Base-by-base conservation (phyloP, 92 coral and sea anemone genomes). In the Palythoa grandiflora region DNA sequence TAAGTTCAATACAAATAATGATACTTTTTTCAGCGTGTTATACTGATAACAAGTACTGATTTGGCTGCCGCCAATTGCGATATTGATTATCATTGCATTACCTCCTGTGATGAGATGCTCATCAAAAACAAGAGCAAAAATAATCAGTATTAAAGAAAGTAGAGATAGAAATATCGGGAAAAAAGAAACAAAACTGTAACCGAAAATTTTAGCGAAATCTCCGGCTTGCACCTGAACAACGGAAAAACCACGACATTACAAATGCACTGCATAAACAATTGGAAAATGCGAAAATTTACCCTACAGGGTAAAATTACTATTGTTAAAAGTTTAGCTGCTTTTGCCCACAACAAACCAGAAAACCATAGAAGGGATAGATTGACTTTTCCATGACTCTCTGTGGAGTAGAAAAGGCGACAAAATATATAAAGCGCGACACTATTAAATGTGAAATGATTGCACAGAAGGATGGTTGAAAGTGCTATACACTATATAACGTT, bases 251-350 rank as follows among this genome's bases (percentile, higher is more conserved):
- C 53, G 20, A 71, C 74, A 28, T n/a, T n/a, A n/a, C n/a, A n/a
- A n/a, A n/a, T n/a, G 28, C 28, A 65, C 37, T 53, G 63, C 53
- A 19, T 77, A 84, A 89, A 78, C 79, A 19, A 47, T 35, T 84
- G 88, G 92, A 52, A 84, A 54, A 44, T 68, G 15, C 68, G 50
- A 44, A 3, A 8, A 28, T 44, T 84, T 20, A 73, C 61, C 37
- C 73, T 83, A 35, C 50, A 71, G 13, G 84, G 88, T 19, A 80
- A 88, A 88, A 88, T 88, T 14, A 47, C 61, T 17, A 83, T 80
- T n/a, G 17, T 89, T 39, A 83, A 83, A 60, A 83, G 91, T 83
- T 71, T 88, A n/a, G 75, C 81, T 75, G 81, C 71, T 17, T 88
- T 28, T 47, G 48, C 74, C 35, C 74, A 9, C 1, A 70, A 28